phyloP scores from a whole-genome alignment of 2,113 vertebrate genomes.

The Entosphenus tridentatus region DNA sequence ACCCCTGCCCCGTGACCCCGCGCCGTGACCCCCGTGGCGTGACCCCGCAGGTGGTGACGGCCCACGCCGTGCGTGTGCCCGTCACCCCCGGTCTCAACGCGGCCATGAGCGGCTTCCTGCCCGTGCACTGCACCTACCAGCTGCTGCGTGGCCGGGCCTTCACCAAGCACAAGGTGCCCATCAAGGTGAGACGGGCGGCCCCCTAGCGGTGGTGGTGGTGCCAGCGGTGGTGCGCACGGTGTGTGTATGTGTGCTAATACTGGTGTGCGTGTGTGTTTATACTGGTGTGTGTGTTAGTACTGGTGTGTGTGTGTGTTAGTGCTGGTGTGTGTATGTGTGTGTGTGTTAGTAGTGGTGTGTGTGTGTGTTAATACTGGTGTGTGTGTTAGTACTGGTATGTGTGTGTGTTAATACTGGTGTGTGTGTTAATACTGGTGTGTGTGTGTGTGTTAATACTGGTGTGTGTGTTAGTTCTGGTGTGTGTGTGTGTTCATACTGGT shows the following conservation, averaged over 20 bases:
- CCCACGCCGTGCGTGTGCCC: slow-evolving; percentile 77
- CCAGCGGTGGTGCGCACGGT: too few species aligned
- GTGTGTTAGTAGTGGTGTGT: too few species aligned
- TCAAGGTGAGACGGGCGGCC: slow-evolving; percentile 41
- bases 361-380: background rate
- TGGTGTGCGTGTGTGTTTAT: too few species aligned
- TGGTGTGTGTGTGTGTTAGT: background rate
- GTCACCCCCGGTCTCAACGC: slow-evolving; percentile 80
- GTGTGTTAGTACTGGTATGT: background rate
- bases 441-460: background rate
- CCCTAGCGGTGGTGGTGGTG: too few species aligned
- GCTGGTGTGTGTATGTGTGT: too few species aligned
- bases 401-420: background rate
- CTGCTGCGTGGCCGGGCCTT: slow-evolving; percentile 77
- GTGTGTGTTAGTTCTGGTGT: too few species aligned
- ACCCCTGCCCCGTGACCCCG: too few species aligned
- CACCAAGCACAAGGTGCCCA: slow-evolving; percentile 97
- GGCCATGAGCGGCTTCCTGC: slow-evolving; percentile 84
- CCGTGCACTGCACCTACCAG: slow-evolving; percentile 95
- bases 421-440: background rate
- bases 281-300: background rate
- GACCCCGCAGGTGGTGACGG: slow-evolving; percentile 57
- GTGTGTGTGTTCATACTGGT: too few species aligned
- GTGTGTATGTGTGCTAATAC: too few species aligned
- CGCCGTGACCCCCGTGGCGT: too few species aligned